Percentiles rank a stretch among this genome's conserved stretches.
Evolutionary conservation across 2,888 invertebrate species (phyloP).

Genomic region (Caenorhabditis drosophilae): DNA sequence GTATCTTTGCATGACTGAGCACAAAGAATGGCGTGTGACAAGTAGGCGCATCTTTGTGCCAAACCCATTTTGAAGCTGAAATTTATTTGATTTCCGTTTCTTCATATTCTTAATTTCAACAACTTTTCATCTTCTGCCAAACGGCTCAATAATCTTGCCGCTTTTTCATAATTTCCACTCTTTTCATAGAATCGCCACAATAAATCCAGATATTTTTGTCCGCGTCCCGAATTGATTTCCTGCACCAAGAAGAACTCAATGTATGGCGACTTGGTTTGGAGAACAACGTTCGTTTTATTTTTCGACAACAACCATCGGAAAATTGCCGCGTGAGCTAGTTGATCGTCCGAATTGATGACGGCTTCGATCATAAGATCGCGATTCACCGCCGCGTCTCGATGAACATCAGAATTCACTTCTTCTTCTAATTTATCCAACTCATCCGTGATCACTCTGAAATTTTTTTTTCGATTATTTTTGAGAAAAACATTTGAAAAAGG

Average conservation of each 20-base stretch:
- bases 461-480: too few species aligned
- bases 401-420: slow-evolving; percentile 13
- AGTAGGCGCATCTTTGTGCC: slow-evolving; percentile 83
- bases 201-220: slow-evolving; percentile 75
- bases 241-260: slow-evolving; percentile 80
- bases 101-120: background rate
- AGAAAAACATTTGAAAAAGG: background rate
- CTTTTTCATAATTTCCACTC: slow-evolving; percentile 83
- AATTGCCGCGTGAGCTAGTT: slow-evolving; percentile 85
- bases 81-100: background rate
- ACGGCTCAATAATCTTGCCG: slow-evolving; percentile 86
- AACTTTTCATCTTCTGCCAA: slow-evolving; percentile 77
- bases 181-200: slow-evolving; percentile 91
- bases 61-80: slow-evolving; percentile 79
- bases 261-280: slow-evolving; percentile 74
- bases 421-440: slow-evolving; percentile 30
- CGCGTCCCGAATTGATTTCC: slow-evolving; percentile 60
- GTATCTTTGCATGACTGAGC: slow-evolving; percentile 78
- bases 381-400: slow-evolving; percentile 69
- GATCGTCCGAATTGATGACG: slow-evolving; percentile 77
- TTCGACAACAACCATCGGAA: slow-evolving; percentile 73
- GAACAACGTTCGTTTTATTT: slow-evolving; percentile 50
- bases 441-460: slow-evolving; percentile 37
- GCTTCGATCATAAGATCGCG: slow-evolving; percentile 73
- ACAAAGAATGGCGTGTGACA: slow-evolving; percentile 92